Conservation (phyloP, 2,888 invertebrate species). For the Lasioglossum figueresi region DNA sequence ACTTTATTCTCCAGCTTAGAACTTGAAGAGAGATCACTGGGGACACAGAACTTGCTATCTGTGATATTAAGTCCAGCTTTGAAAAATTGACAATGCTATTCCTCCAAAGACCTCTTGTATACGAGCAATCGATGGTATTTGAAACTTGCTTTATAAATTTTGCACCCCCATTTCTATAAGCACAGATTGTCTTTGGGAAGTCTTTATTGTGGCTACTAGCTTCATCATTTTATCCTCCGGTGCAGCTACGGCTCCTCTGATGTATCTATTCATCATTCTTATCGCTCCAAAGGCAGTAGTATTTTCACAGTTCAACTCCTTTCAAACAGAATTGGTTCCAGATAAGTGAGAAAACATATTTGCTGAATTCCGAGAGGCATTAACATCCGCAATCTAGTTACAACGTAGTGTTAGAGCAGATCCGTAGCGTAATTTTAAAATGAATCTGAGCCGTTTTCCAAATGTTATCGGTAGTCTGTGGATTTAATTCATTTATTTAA, state of each 20-base stretch:
- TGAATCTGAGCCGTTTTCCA: too few relatives aligned
- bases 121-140: not conserved
- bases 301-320: not conserved
- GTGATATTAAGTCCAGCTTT: not conserved
- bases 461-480: too few relatives aligned
- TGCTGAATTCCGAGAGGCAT: not conserved
- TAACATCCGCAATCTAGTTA: too few relatives aligned
- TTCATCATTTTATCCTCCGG: not conserved
- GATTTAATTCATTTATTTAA: not conserved
- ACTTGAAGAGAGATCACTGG: not conserved
- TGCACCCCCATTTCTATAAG: not conserved
- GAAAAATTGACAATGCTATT: not conserved
- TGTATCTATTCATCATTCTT: not conserved
- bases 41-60: not conserved
- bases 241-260: not conserved
- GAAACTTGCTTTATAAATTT: not conserved
- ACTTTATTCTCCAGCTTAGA: not conserved
- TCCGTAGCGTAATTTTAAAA: too few relatives aligned
- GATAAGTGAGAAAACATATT: not conserved
- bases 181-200: not conserved
- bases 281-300: not conserved
- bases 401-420: too few relatives aligned
- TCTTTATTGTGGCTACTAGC: not conserved
- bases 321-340: not conserved
- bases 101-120: not conserved